Percentiles rank a stretch among this genome's conserved stretches.
phyloP scores from a whole-genome alignment of 2,888 invertebrate genomes.

The Biston stratarius region DNA sequence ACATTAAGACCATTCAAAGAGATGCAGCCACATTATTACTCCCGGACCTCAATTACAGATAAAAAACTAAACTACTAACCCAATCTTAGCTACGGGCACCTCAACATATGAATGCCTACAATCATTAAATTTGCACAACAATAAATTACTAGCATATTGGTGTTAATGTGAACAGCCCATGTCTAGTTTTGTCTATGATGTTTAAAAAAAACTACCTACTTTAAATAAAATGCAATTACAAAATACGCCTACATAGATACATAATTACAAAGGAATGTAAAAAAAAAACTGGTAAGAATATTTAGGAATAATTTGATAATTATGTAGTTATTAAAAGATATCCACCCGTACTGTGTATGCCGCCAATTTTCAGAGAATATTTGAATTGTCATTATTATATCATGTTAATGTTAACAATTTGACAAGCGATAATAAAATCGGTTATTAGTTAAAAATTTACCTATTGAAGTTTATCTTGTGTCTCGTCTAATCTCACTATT shows the following conservation, averaged over 20 bases:
- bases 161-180: conserved; percentile 68
- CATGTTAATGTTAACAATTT: conserved; percentile 13
- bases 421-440: conserved; percentile 20
- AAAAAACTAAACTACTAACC: conserved; percentile 51
- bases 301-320: conserved; percentile 25
- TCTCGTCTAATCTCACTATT: conserved; percentile 23
- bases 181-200: conserved; percentile 72
- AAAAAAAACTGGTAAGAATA: conserved; percentile 46
- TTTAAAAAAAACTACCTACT: conserved; percentile 54
- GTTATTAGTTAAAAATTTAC: not conserved
- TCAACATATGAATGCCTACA: conserved; percentile 59
- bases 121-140: conserved; percentile 48
- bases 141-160: conserved; percentile 45
- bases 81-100: conserved; percentile 68
- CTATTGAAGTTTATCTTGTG: not conserved
- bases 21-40: conserved; percentile 44
- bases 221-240: conserved; percentile 70
- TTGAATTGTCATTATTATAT: conserved; percentile 11
- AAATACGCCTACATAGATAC: conserved; percentile 45
- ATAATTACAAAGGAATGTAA: conserved; percentile 74
- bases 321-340: conserved; percentile 21
- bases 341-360: conserved; percentile 49
- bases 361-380: conserved; percentile 51
- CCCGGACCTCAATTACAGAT: conserved; percentile 49
- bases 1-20: conserved; percentile 52